Conservation (phyloP, 2,888 invertebrate species). For the Agapetus fuscipes region DNA sequence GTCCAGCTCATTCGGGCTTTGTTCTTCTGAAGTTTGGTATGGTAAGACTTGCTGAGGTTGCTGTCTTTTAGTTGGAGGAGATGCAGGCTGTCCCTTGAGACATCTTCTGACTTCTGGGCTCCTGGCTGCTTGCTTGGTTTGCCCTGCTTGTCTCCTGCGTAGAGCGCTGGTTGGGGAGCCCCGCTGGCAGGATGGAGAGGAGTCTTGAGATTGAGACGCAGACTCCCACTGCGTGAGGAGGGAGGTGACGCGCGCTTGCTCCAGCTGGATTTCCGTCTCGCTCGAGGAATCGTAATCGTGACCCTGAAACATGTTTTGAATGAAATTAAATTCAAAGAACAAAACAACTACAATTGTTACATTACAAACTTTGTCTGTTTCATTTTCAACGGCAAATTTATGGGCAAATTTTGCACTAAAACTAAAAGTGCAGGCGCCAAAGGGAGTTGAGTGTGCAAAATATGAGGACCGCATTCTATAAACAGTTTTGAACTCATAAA, state of each 20-base stretch:
- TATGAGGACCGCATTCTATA: too few relatives aligned
- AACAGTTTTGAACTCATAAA: too few relatives aligned
- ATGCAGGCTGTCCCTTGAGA: slow-evolving; percentile 24
- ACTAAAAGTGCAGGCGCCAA: too few relatives aligned
- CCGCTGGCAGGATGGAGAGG: slow-evolving; percentile 39
- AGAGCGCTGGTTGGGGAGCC: slow-evolving; percentile 21
- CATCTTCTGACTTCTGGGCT: slow-evolving; percentile 27
- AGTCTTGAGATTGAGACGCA: slow-evolving; percentile 53
- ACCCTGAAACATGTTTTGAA: too few relatives aligned
- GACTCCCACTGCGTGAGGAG: slow-evolving; percentile 70
- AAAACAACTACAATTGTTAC: too few relatives aligned
- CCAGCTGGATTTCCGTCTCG: slow-evolving; percentile 62
- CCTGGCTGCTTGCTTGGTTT: slow-evolving; percentile 31
- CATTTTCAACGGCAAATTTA: too few relatives aligned
- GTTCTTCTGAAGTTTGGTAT: slow-evolving; percentile 23
- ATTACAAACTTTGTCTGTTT: too few relatives aligned
- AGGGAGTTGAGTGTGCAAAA: too few relatives aligned
- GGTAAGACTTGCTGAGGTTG: slow-evolving; percentile 1
- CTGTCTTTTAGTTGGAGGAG: slow-evolving; percentile 38
- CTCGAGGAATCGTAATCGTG: slow-evolving; percentile 72
- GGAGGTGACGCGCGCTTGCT: slow-evolving; percentile 55
- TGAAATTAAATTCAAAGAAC: slow-evolving; percentile 6
- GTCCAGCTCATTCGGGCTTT: slow-evolving; percentile 26
- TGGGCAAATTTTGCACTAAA: too few relatives aligned
- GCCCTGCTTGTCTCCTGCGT: slow-evolving; percentile 26